phyloP scores from a whole-genome alignment of 2,888 invertebrate species.

The Invenusta paracnida region DNA sequence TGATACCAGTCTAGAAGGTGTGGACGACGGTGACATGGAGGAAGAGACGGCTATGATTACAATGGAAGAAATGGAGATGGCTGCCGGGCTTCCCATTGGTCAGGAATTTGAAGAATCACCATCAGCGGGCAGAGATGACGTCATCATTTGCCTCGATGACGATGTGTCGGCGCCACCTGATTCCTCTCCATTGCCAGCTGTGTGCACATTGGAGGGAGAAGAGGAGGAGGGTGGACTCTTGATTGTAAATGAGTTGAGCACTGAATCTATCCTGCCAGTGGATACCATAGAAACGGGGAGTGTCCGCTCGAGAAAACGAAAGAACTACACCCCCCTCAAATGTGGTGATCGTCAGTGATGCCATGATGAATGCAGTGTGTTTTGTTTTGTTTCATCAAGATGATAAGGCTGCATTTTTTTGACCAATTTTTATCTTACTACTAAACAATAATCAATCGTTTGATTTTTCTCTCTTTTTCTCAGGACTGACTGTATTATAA shows the following conservation, averaged over 20 bases:
- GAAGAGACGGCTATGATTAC: constrained; percentile 16
- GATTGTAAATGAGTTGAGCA: background rate
- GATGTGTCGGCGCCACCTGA: background rate
- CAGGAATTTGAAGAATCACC: background rate
- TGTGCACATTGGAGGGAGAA: background rate
- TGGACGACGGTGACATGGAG: background rate
- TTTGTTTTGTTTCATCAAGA: no score
- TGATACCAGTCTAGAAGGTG: background rate
- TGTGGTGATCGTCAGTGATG: background rate
- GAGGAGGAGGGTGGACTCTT: background rate
- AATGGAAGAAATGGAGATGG: constrained; percentile 23
- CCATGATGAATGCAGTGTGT: no score
- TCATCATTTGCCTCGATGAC: no score
- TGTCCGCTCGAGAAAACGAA: background rate
- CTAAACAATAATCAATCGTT: no score
- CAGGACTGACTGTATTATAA: no score
- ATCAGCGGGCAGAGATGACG: no score
- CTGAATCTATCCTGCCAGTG: background rate
- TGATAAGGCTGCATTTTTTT: no score
- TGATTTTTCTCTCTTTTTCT: no score
- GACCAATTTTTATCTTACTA: no score
- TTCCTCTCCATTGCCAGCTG: background rate
- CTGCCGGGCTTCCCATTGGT: constrained; percentile 7
- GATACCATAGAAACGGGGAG: background rate
- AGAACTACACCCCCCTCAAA: background rate